Percentiles rank a stretch among this genome's conserved stretches.
Evolutionary conservation across 92 coral and sea anemone species (phyloP).

Genomic region (Palythoa caribaeorum): DNA sequence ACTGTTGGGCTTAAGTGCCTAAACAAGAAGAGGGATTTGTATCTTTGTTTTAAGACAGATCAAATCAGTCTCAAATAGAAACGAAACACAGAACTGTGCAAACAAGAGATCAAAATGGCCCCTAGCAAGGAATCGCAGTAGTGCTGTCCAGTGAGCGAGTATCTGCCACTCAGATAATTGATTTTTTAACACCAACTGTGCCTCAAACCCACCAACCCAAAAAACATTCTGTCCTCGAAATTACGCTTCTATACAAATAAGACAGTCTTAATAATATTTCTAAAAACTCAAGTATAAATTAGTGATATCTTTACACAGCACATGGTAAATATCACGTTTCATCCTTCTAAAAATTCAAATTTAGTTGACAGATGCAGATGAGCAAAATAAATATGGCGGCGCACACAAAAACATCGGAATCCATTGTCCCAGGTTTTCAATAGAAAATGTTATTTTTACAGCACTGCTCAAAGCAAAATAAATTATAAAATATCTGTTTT

Average conservation of each 20-base stretch:
- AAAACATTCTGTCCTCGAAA: not conserved
- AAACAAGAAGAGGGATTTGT: not conserved
- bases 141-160: too few relatives aligned
- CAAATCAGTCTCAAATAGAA: not conserved
- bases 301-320: conserved; percentile 20
- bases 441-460: conserved; percentile 18
- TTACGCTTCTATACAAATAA: not conserved
- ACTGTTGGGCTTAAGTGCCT: not conserved
- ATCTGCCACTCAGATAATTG: not conserved
- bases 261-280: not conserved
- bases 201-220: not conserved
- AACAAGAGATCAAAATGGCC: conserved; percentile 23
- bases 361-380: conserved; percentile 38
- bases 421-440: conserved; percentile 30
- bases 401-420: not conserved
- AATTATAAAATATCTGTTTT: not conserved
- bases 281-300: not conserved
- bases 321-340: conserved; percentile 32
- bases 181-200: not conserved
- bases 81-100: not conserved
- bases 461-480: not conserved
- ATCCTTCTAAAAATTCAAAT: not conserved
- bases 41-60: conserved; percentile 10
- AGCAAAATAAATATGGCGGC: conserved; percentile 21
- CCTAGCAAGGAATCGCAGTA: not conserved